phyloP scores from a whole-genome alignment of 2,797 vertebrate genomes.

The Siniperca obscura region DNA sequence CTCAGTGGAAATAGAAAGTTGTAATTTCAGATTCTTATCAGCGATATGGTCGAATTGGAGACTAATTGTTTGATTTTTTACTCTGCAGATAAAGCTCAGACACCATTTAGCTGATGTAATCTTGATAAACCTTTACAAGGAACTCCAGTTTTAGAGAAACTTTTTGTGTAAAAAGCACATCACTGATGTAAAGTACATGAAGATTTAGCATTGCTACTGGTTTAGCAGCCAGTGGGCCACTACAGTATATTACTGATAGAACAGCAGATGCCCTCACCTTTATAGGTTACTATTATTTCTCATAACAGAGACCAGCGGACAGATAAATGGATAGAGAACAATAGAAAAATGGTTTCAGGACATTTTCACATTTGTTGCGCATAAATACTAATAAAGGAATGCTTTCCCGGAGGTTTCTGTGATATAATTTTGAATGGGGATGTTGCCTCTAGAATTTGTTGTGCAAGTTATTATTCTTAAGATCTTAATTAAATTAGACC shows the following conservation, averaged over 20 bases:
- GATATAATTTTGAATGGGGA: not conserved
- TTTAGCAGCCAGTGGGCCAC: slow-evolving; percentile 29
- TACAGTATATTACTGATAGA: slow-evolving; percentile 37
- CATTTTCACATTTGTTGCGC: slow-evolving; percentile 28
- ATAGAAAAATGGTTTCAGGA: slow-evolving; percentile 9
- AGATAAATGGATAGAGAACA: slow-evolving; percentile 40
- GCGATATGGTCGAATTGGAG: slow-evolving; percentile 40
- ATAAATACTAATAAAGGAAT: slow-evolving; percentile 8
- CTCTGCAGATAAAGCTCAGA: slow-evolving; percentile 67
- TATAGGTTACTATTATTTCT: slow-evolving; percentile 46
- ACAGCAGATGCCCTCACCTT: slow-evolving; percentile 38
- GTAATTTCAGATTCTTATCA: slow-evolving; percentile 81
- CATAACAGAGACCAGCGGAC: slow-evolving; percentile 29
- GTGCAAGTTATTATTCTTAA: not conserved
- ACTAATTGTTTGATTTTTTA: slow-evolving; percentile 69
- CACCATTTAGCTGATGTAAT: slow-evolving; percentile 68
- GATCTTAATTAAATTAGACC: not conserved
- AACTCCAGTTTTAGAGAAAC: slow-evolving; percentile 62
- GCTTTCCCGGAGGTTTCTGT: not conserved
- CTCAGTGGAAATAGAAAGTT: slow-evolving; percentile 63
- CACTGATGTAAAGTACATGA: slow-evolving; percentile 15
- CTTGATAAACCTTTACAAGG: slow-evolving; percentile 70
- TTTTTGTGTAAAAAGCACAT: slow-evolving; percentile 50
- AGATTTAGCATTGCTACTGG: slow-evolving; percentile 29
- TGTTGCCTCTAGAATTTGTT: not conserved